A percentile compares a stretch with the other conserved stretches of the same genome.
Conservation (phyloP, 2,888 invertebrate species). For the Dryocosmus kuriphilus region DNA sequence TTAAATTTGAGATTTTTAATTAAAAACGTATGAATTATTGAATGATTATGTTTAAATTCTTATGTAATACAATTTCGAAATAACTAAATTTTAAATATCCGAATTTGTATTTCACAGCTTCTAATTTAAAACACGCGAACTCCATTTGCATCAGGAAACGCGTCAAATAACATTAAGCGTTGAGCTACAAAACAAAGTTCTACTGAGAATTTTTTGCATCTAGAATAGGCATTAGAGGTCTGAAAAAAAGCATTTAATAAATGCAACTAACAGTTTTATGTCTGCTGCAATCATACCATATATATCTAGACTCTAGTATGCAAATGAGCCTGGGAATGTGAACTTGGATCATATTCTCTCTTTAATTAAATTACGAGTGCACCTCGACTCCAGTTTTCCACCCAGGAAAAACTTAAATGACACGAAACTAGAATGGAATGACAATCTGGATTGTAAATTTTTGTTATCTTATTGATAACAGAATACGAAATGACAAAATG, state of each 20-base stretch:
- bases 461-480: constrained; percentile 37
- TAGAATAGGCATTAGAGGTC: background rate
- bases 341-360: background rate
- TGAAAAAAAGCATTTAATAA: constrained; percentile 5
- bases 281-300: background rate
- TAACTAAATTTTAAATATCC: background rate
- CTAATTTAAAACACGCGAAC: background rate
- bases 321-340: constrained; percentile 22
- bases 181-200: no score
- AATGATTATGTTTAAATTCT: no score
- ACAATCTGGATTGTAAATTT: constrained; percentile 6
- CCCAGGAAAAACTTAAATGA: background rate
- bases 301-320: background rate
- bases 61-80: background rate
- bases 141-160: background rate
- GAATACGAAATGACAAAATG: constrained; percentile 36
- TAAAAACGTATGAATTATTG: background rate
- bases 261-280: background rate
- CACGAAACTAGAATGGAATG: constrained; percentile 2
- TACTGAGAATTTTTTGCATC: background rate
- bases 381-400: constrained; percentile 6
- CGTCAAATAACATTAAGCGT: constrained; percentile 6
- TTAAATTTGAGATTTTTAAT: background rate
- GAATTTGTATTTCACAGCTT: background rate
- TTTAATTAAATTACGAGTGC: constrained; percentile 18